Percentiles rank a stretch among this genome's conserved stretches.
Conservation (phyloP, 2,797 vertebrate genomes). For the Danio kyathit region DNA sequence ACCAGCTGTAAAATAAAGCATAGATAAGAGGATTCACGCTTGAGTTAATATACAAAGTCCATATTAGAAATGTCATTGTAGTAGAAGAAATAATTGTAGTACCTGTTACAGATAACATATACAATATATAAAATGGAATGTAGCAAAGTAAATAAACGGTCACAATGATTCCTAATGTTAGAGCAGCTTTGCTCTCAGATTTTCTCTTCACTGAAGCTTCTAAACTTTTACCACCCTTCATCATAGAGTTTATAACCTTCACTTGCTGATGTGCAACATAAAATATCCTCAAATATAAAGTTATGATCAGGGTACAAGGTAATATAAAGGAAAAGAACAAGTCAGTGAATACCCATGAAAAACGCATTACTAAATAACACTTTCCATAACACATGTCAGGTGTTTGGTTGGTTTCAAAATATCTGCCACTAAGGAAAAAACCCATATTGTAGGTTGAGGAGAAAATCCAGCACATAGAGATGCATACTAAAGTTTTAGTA, state of each 20-base stretch:
- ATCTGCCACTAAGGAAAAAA: not conserved
- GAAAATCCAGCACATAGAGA: not conserved
- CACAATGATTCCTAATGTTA: no score
- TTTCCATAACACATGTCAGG: not conserved
- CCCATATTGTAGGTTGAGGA: not conserved
- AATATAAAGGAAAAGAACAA: not conserved
- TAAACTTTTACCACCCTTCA: no score
- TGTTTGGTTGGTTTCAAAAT: not conserved
- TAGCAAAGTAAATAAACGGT: no score
- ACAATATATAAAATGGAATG: no score
- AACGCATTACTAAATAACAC: not conserved
- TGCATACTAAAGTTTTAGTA: not conserved
- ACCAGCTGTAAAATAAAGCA: slow-evolving; percentile 1
- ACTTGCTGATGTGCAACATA: not conserved
- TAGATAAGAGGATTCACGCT: not conserved
- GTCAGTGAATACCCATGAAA: not conserved
- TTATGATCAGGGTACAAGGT: not conserved
- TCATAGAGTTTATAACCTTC: no score
- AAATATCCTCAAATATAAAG: not conserved
- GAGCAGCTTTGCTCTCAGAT: no score
- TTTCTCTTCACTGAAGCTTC: no score
- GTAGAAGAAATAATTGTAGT: not conserved
- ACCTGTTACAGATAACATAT: no score
- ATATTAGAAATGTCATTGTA: not conserved
- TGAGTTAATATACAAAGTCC: slow-evolving; percentile 3